Percentiles rank a stretch among this genome's conserved stretches.
Evolutionary conservation across 2,888 invertebrate species (phyloP).

Genomic region (Ellobium chinense): DNA sequence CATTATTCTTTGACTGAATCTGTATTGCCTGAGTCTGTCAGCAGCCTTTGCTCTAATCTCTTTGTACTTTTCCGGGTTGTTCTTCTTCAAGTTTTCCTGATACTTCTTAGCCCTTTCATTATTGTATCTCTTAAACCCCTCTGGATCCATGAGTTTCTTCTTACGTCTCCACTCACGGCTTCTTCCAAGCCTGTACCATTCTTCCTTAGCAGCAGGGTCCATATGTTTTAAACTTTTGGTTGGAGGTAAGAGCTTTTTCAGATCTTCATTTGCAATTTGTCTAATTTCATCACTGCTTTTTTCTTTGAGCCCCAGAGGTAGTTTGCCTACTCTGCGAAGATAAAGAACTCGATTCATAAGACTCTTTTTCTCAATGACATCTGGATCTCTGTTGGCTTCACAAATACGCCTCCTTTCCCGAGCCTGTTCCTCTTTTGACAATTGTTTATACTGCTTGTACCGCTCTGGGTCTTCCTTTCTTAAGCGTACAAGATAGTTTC

Average conservation of each 20-base stretch:
- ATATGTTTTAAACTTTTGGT: slow-evolving; percentile 31
- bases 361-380: slow-evolving; percentile 8
- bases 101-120: slow-evolving; percentile 33
- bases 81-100: slow-evolving; percentile 23
- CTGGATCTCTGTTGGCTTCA: slow-evolving; percentile 9
- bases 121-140: slow-evolving; percentile 35
- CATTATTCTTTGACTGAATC: slow-evolving; percentile 13
- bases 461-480: slow-evolving; percentile 22
- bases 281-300: slow-evolving; percentile 35
- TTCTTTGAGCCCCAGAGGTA: not conserved
- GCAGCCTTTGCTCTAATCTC: slow-evolving; percentile 25
- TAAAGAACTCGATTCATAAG: slow-evolving; percentile 19
- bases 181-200: slow-evolving; percentile 32
- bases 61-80: slow-evolving; percentile 29
- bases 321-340: slow-evolving; percentile 17
- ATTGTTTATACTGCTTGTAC: slow-evolving; percentile 14
- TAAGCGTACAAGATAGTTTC: slow-evolving; percentile 4
- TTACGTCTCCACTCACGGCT: slow-evolving; percentile 24
- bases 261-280: slow-evolving; percentile 8
- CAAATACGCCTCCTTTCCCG: slow-evolving; percentile 3
- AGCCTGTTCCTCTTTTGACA: slow-evolving; percentile 26
- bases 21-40: slow-evolving; percentile 23
- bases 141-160: slow-evolving; percentile 26
- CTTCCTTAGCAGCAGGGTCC: slow-evolving; percentile 19
- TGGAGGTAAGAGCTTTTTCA: slow-evolving; percentile 17